A percentile compares a stretch with the other conserved stretches of the same genome.
These are phyloP conservation scores for Eupristina koningsbergeri DNA, from an alignment of 1,140 invertebrate species.

Conservation along the genomic window DNA sequence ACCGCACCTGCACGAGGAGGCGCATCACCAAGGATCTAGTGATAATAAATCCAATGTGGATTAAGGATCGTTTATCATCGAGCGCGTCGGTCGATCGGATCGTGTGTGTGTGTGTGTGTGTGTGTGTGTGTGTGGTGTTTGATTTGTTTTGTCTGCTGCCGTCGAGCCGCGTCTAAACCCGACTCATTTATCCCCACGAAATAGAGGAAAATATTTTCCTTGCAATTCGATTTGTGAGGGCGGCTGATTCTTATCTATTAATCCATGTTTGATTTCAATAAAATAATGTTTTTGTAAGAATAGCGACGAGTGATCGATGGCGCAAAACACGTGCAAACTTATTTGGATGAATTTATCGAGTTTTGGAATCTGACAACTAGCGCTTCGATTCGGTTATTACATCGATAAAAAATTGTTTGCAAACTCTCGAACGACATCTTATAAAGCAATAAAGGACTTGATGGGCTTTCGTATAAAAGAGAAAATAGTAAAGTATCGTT, in stretches of 20 bases:
- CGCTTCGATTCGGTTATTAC: not conserved
- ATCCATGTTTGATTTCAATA: not conserved
- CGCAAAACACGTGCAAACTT: not conserved
- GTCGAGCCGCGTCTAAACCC: not conserved
- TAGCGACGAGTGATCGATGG: not conserved
- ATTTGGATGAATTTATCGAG: not conserved
- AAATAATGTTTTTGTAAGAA: not conserved
- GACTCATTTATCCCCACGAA: not conserved
- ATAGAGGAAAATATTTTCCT: not conserved
- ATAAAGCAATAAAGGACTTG: not conserved
- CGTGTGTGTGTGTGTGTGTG: too few species aligned
- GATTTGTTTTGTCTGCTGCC: not conserved
- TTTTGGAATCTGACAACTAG: not conserved
- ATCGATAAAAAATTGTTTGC: not conserved
- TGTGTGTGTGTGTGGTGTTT: too few species aligned
- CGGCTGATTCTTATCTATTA: not conserved
- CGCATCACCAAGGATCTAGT: not conserved
- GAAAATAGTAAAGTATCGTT: not conserved
- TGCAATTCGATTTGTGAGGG: not conserved
- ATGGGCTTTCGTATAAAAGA: not conserved
- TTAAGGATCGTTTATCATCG: not conserved
- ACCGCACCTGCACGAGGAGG: conserved; percentile 7
- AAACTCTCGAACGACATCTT: not conserved
- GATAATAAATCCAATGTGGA: not conserved
- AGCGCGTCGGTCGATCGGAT: not conserved